phyloP scores from a whole-genome alignment of 2,797 vertebrate genomes.

The Mormyrus proboscirostris region DNA sequence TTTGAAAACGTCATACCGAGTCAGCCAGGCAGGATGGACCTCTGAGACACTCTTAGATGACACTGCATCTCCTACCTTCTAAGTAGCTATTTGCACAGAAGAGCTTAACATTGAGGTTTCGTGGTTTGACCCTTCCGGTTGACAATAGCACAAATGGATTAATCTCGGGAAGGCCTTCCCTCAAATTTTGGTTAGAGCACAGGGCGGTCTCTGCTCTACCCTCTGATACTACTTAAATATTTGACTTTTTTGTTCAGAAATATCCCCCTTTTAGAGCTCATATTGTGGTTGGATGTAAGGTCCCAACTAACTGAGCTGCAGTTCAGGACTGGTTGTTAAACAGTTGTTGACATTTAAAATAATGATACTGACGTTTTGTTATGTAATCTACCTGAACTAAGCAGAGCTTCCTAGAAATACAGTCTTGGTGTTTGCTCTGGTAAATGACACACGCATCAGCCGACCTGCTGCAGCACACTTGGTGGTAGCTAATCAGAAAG shows the following conservation, averaged over 20 bases:
- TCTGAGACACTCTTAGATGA: not conserved
- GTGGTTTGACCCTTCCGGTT: not conserved
- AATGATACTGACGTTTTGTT: not conserved
- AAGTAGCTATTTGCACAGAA: not conserved
- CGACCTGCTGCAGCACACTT: not conserved
- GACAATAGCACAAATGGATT: not conserved
- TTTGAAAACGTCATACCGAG: not conserved
- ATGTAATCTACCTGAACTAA: not conserved
- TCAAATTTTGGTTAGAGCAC: not conserved
- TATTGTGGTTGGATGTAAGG: not conserved
- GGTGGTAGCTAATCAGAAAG: not conserved
- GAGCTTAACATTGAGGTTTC: not conserved
- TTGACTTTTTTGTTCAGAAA: not conserved
- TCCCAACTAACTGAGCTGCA: not conserved
- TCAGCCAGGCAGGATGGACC: not conserved
- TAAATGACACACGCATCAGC: not conserved
- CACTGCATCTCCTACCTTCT: not conserved
- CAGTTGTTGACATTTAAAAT: not conserved
- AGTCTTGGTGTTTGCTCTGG: not conserved
- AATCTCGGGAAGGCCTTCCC: not conserved
- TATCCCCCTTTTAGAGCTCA: not conserved
- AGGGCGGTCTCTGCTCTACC: not conserved
- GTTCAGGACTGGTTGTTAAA: not conserved
- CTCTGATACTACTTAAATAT: not conserved
- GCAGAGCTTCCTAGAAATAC: not conserved